Conservation (phyloP, 1,140 invertebrate species). For the Trichogramma pretiosum region DNA sequence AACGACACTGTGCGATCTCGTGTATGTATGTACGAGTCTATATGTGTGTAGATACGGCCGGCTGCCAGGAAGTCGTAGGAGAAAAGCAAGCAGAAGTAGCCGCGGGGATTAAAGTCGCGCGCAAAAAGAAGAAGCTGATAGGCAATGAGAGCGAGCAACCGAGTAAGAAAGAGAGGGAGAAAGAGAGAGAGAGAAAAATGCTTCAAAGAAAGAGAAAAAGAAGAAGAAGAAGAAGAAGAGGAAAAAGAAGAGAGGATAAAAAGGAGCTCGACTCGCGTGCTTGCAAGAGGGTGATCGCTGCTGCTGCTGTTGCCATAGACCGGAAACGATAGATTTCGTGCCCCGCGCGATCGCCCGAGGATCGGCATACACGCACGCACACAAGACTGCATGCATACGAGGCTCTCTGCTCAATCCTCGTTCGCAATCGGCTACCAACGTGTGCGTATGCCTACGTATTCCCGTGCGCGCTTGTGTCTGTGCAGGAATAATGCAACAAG, state of each 20-base stretch:
- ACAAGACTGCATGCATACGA: no score
- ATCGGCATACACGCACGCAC: no score
- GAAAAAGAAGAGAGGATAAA: background rate
- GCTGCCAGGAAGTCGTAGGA: constrained; percentile 24
- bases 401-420: no score
- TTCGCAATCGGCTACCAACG: no score
- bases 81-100: background rate
- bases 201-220: no score
- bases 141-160: constrained; percentile 10
- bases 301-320: constrained; percentile 1
- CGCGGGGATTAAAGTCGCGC: background rate
- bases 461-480: no score
- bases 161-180: constrained; percentile 4
- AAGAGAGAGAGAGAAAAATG: background rate
- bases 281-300: background rate
- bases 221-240: background rate
- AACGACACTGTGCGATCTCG: no score
- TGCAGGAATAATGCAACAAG: no score
- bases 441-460: no score
- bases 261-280: no score
- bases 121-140: constrained; percentile 12
- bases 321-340: constrained; percentile 30
- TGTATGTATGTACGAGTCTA: no score
- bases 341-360: constrained; percentile 15
- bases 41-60: no score